These are phyloP conservation scores for Actenoides lindsayi DNA, from an alignment of 2,113 vertebrate genomes.

Conservation along the genomic window DNA sequence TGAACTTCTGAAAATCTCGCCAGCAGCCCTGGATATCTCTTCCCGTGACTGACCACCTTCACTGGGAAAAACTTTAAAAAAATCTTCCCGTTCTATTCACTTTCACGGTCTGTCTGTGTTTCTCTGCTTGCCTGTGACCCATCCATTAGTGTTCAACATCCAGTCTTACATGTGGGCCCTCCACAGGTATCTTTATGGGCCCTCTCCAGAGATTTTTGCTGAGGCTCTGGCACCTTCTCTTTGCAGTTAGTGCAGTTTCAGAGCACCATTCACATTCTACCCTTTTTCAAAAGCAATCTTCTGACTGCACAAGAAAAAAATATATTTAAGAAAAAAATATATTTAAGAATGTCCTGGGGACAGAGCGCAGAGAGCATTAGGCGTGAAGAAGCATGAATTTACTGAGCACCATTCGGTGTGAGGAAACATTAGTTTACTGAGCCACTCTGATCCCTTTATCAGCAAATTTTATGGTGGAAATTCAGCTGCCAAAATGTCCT, in stretches of 20 bases:
- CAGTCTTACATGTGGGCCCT: neutral
- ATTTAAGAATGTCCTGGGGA: neutral
- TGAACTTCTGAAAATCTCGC: neutral
- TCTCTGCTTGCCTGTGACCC: neutral
- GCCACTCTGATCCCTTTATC: neutral
- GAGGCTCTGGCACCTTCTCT: neutral
- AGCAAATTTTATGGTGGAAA: neutral
- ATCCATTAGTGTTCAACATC: neutral
- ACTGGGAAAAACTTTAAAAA: neutral
- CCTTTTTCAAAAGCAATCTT: neutral
- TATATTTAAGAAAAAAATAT: neutral
- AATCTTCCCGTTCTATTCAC: neutral
- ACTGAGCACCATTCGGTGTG: too few species aligned
- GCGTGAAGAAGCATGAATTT: neutral
- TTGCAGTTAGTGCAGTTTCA: neutral
- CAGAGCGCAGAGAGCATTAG: neutral
- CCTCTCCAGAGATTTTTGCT: neutral
- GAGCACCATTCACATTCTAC: neutral
- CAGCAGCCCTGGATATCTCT: neutral
- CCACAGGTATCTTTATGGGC: neutral
- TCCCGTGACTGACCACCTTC: neutral
- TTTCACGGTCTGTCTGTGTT: neutral
- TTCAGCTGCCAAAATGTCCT: neutral
- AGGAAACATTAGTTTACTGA: neutral
- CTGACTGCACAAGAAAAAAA: neutral